phyloP scores from a whole-genome alignment of 1,140 invertebrate species.

The Bathynomus jamesi region DNA sequence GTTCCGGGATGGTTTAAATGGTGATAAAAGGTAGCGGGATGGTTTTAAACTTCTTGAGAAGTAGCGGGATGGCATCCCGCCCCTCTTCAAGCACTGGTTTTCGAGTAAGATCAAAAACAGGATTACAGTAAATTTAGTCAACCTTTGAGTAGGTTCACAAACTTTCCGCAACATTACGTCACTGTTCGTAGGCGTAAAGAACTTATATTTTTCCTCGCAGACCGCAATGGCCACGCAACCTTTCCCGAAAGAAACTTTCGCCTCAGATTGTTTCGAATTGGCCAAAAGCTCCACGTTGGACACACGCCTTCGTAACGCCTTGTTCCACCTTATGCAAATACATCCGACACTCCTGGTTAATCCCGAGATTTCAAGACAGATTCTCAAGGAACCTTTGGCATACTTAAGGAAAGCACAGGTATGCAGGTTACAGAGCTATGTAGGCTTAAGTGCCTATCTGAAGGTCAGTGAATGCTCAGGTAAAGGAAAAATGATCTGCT shows the following conservation, averaged over 20 bases:
- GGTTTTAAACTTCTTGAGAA: no score
- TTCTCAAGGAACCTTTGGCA: conserved; percentile 46
- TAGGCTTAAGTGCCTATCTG: no score
- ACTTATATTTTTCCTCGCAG: conserved; percentile 9
- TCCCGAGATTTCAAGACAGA: conserved; percentile 26
- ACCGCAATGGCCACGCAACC: conserved; percentile 34
- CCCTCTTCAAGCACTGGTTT: no score
- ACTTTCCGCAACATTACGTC: neutral
- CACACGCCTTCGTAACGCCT: conserved; percentile 36
- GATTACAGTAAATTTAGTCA: neutral
- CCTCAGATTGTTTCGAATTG: conserved; percentile 30
- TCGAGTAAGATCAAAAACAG: neutral
- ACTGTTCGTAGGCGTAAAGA: neutral
- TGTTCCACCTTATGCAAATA: conserved; percentile 35
- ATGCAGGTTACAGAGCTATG: no score
- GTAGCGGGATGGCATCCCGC: no score
- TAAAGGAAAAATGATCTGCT: no score
- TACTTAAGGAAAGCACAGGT: conserved; percentile 71
- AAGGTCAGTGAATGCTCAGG: no score
- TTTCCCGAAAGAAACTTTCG: conserved; percentile 26
- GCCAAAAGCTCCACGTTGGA: conserved; percentile 25
- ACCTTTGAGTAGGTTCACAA: no score
- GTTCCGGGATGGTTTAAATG: no score
- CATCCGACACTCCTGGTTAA: conserved; percentile 29
- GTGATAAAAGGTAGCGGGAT: no score